A percentile compares a stretch with the other conserved stretches of the same genome.
phyloP scores from a whole-genome alignment of 2,797 vertebrate genomes.

The Bradypus variegatus region DNA sequence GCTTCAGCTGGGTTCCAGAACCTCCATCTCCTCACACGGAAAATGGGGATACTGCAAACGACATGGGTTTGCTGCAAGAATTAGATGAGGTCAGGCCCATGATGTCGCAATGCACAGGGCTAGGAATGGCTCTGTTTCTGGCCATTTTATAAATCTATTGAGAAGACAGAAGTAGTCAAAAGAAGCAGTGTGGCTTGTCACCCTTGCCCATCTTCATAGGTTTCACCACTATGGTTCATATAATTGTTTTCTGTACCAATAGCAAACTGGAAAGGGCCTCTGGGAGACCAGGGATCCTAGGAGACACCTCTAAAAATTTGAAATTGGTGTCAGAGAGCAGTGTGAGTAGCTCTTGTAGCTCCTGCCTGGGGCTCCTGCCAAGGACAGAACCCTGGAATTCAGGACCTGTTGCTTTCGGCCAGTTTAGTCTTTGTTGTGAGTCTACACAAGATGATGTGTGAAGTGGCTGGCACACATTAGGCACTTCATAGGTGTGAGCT shows the following conservation, averaged over 20 bases:
- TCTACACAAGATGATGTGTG: not conserved
- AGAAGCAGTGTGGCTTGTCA: not conserved
- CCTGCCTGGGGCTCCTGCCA: not conserved
- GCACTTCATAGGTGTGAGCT: too few relatives aligned
- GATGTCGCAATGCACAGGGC: not conserved
- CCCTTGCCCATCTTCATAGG: not conserved
- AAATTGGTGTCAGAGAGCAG: not conserved
- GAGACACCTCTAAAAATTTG: not conserved
- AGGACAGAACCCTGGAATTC: not conserved
- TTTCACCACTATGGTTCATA: rapidly evolving
- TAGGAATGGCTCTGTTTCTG: not conserved
- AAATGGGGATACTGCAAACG: not conserved
- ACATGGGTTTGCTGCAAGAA: not conserved
- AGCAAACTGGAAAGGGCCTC: not conserved
- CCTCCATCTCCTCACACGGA: not conserved
- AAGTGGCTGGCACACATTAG: not conserved
- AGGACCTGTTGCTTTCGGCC: not conserved
- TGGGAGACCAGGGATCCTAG: not conserved
- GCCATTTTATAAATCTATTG: not conserved
- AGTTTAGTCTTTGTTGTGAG: not conserved
- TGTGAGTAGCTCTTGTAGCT: not conserved
- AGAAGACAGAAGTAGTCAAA: not conserved
- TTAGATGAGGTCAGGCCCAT: not conserved
- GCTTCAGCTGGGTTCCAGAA: not conserved
- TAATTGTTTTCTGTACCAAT: not conserved